phyloP scores from a whole-genome alignment of 1,140 invertebrate genomes.

The Hycleus cichorii region DNA sequence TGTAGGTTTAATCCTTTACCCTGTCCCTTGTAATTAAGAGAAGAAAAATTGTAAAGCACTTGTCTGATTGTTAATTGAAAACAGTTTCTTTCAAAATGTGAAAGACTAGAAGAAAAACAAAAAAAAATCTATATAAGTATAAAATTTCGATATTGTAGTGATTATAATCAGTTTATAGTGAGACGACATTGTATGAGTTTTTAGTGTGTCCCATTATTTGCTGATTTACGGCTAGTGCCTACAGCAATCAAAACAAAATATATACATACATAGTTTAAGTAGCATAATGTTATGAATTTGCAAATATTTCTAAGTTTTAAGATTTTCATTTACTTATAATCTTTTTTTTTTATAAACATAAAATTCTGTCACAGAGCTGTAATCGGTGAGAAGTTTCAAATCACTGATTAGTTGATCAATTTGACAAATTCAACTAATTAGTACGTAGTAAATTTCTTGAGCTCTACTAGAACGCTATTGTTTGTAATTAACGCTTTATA shows the following conservation, averaged over 20 bases:
- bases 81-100: background rate
- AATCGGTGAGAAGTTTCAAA: too few species aligned
- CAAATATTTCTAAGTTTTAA: background rate
- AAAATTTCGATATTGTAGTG: background rate
- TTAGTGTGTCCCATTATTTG: constrained; percentile 11
- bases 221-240: constrained; percentile 29
- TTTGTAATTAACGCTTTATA: too few species aligned
- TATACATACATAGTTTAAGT: constrained; percentile 6
- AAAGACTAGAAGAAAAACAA: background rate
- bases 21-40: background rate
- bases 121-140: background rate
- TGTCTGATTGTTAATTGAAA: constrained; percentile 18
- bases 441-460: too few species aligned
- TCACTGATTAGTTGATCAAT: too few species aligned
- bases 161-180: constrained; percentile 2
- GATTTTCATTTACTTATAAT: background rate
- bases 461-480: too few species aligned
- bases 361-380: too few species aligned
- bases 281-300: background rate
- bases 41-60: background rate
- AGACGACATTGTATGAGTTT: constrained; percentile 3
- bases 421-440: too few species aligned
- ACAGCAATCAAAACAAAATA: constrained; percentile 26
- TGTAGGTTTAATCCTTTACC: background rate
- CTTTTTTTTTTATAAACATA: background rate